A percentile compares a stretch with the other conserved stretches of the same genome.
Conservation (phyloP, 1,140 invertebrate genomes). For the Eubasilissa regina region DNA sequence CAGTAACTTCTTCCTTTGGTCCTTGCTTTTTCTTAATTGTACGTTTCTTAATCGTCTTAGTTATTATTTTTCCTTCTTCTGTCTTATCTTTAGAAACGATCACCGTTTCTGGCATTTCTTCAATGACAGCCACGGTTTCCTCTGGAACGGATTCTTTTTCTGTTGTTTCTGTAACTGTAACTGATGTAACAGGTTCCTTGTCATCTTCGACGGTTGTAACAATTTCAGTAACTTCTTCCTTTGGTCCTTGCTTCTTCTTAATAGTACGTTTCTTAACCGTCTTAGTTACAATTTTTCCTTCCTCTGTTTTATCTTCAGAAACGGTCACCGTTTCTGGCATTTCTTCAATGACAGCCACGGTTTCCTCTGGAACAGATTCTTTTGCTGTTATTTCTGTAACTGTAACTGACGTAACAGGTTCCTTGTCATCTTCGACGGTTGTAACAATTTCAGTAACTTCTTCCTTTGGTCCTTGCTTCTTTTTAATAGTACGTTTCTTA, state of each 20-base stretch:
- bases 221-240: conserved; percentile 60
- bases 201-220: conserved; percentile 60
- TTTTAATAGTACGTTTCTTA: conserved; percentile 53
- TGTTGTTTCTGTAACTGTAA: conserved; percentile 53
- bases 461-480: conserved; percentile 47
- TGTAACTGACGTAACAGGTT: conserved; percentile 53
- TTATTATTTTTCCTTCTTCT: conserved; percentile 59
- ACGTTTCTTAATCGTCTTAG: conserved; percentile 50
- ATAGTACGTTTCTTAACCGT: conserved; percentile 49
- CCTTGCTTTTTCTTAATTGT: conserved; percentile 52
- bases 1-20: conserved; percentile 55
- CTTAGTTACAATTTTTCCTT: conserved; percentile 59
- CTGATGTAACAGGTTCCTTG: conserved; percentile 49
- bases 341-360: conserved; percentile 61
- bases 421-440: conserved; percentile 58
- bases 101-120: conserved; percentile 66
- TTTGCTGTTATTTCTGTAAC: conserved; percentile 47
- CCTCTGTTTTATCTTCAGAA: conserved; percentile 45
- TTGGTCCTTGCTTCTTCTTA: conserved; percentile 50
- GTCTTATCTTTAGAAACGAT: conserved; percentile 37
- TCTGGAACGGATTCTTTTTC: conserved; percentile 29
- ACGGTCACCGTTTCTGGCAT: conserved; percentile 63
- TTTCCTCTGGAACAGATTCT: conserved; percentile 23
- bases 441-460: conserved; percentile 61
- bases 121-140: conserved; percentile 13